Percentiles rank a stretch among this genome's conserved stretches.
Evolutionary conservation across 2,797 vertebrate species (phyloP).

Genomic region (Psittacula derbiana): DNA sequence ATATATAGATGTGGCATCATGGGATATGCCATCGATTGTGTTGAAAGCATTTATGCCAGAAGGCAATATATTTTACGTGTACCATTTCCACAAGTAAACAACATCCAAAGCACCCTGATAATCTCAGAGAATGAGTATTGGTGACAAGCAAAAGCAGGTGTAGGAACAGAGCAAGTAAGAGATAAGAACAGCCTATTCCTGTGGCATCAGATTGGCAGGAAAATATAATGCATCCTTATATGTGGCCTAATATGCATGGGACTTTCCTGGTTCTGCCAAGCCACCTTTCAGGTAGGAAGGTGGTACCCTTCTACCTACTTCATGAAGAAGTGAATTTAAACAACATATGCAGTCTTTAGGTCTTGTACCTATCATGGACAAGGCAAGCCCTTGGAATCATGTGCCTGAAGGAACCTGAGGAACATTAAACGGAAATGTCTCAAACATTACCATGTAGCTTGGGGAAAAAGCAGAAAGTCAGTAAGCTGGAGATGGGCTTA

Average conservation of each 20-base stretch:
- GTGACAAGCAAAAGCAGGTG: not conserved
- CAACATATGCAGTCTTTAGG: not conserved
- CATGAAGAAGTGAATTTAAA: not conserved
- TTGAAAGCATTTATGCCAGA: not conserved
- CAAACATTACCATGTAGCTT: not conserved
- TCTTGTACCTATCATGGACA: not conserved
- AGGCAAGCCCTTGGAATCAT: not conserved
- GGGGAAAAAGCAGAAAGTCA: not conserved
- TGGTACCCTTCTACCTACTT: not conserved
- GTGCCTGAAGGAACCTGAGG: not conserved
- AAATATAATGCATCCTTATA: not conserved
- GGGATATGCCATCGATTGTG: accelerated
- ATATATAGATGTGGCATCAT: not conserved
- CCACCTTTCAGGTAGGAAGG: not conserved
- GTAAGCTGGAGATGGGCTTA: not conserved
- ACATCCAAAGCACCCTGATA: not conserved
- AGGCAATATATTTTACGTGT: not conserved
- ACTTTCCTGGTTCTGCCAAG: not conserved
- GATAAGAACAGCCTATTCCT: not conserved
- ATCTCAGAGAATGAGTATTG: not conserved
- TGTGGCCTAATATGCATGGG: accelerated
- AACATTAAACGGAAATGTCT: not conserved
- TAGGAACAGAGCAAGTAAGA: not conserved
- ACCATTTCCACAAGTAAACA: not conserved
- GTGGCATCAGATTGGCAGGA: not conserved